Conservation (phyloP, 2,113 vertebrate species). For the Catharus fuscescens region DNA sequence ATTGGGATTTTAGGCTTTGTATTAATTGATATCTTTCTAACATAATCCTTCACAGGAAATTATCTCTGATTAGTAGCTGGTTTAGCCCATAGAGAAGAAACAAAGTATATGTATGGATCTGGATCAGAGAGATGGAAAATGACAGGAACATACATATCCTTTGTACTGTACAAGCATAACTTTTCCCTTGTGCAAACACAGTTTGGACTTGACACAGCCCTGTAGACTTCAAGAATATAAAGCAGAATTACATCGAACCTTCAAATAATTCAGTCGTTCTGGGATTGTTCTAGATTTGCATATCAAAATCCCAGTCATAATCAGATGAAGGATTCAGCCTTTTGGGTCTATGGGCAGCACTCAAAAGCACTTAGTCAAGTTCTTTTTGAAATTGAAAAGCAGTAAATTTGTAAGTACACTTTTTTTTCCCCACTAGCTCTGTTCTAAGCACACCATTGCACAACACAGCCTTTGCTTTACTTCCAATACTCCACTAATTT, state of each 20-base stretch:
- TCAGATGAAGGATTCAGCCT: neutral
- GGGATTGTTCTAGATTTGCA: neutral
- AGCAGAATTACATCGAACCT: neutral
- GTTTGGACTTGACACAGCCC: neutral
- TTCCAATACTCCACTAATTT: neutral
- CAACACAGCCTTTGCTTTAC: neutral
- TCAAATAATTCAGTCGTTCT: neutral
- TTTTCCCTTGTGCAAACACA: neutral
- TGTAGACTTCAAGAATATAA: neutral
- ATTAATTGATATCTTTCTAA: neutral
- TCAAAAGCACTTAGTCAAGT: neutral
- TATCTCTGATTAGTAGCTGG: neutral
- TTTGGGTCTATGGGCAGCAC: neutral
- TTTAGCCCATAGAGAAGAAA: neutral
- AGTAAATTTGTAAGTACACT: neutral
- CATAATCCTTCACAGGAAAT: neutral
- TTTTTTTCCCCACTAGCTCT: neutral
- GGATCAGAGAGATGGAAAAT: neutral
- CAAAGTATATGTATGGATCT: neutral
- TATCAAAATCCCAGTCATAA: neutral
- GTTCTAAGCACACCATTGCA: neutral
- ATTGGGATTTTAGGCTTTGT: neutral
- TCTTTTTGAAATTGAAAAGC: neutral
- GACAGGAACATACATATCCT: neutral
- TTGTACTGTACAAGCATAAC: neutral